These are phyloP conservation scores for Rhagium mordax DNA, from an alignment of 2,888 invertebrate species.

Conservation along the genomic window DNA sequence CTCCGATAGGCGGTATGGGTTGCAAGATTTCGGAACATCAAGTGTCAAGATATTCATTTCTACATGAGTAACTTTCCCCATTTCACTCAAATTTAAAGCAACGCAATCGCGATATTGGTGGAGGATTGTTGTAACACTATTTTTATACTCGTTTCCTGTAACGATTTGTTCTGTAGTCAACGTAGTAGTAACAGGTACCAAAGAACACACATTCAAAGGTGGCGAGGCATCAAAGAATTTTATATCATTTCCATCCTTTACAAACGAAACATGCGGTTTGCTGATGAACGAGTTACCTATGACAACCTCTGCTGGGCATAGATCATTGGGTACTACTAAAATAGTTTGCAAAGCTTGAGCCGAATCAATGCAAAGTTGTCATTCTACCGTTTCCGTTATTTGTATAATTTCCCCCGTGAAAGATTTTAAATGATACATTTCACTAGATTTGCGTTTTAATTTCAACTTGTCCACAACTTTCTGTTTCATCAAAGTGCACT, in stretches of 20 bases:
- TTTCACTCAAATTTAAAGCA: constrained; percentile 2
- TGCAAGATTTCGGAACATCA: not conserved
- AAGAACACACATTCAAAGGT: not conserved
- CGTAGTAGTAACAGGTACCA: not conserved
- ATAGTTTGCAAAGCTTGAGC: not conserved
- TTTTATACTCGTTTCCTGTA: not conserved
- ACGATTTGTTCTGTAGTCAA: not conserved
- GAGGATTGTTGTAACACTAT: not conserved
- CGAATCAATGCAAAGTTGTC: not conserved
- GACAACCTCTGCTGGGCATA: not conserved
- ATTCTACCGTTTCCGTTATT: not conserved
- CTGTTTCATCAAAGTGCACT: constrained; percentile 3
- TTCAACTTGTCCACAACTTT: not conserved
- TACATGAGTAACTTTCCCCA: constrained; percentile 1
- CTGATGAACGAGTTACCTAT: not conserved
- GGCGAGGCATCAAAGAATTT: not conserved
- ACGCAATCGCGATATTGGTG: not conserved
- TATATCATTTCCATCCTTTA: not conserved
- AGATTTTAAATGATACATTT: not conserved
- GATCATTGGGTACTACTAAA: not conserved
- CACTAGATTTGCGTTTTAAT: not conserved
- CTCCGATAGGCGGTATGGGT: not conserved
- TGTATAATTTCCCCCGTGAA: constrained; percentile 4
- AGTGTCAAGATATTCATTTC: not conserved
- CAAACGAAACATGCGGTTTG: constrained; percentile 8